Evolutionary conservation across 2,888 invertebrate genomes (phyloP), one percentile per base, ranked within the genome.

Genomic region (Trissoscelio sp.): DNA sequence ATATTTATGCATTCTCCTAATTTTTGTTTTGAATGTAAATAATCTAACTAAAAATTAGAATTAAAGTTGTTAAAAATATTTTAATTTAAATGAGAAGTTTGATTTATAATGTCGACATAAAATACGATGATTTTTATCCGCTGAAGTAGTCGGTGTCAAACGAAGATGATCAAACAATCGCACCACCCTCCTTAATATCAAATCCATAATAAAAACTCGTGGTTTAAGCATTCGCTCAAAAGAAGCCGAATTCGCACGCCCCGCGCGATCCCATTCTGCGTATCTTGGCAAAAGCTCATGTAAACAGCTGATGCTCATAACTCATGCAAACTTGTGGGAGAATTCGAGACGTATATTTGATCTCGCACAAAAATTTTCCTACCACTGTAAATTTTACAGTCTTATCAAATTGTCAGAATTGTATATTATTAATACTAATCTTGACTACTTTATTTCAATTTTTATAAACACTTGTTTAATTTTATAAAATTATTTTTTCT

Each of bases 301-400:
- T 60, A 60, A 60, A 60, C 60, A 60, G 42, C 60, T 60, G 60
- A 60, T 60, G 37, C 24, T 12, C 24, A 44, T 60, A 58, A 58
- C 18, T 37, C 57, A 57, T 37, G n/a, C 37, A 20, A 37, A 12
- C 37, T 20, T 37, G 9, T 37, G 12, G 37, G 20, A 57, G 14
- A 57, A 37, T 20, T 42, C 58, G 58, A 42, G 20, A 39, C 22
- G 58, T 9, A 24, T 42, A 58, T 58, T 58, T 58, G 22, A 58
- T 58, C 39, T 22, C 24, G 31, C 42, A 9, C 11, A n/a, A 5
- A 58, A 58, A 18, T 42, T 42, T n/a, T 12, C 14, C 34, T 39
- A 14, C 14, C 24, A 14, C 18, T 28, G 44, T 60, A 44, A 44
- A 44, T 44, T 60, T 60, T 24, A 60, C 14, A 58, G 12, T 24